Percentiles rank a stretch among this genome's conserved stretches.
These are phyloP conservation scores for Coluber constrictor DNA, from an alignment of 2,797 vertebrate genomes.

Conservation along the genomic window DNA sequence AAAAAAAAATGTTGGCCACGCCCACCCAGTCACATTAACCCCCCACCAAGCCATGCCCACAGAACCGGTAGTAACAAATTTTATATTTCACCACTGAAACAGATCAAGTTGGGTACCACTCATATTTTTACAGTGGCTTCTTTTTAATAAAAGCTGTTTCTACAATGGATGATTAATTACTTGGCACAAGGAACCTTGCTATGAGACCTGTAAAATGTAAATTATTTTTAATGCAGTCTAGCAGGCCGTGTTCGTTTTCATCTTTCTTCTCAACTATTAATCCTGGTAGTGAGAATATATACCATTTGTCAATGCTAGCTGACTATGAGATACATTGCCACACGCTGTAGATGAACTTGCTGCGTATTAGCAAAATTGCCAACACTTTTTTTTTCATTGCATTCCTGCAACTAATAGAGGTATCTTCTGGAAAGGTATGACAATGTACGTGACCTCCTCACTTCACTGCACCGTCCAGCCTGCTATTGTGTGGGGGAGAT, in stretches of 20 bases:
- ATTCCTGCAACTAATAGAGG: slow-evolving; percentile 16
- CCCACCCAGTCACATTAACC: too few relatives aligned
- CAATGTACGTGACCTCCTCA: background rate
- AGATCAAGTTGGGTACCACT: slow-evolving; percentile 38
- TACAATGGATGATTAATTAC: slow-evolving; percentile 67
- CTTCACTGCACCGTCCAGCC: background rate
- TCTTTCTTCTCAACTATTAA: slow-evolving; percentile 59
- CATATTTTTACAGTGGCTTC: slow-evolving; percentile 45
- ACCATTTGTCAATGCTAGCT: slow-evolving; percentile 67
- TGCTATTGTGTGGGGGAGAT: background rate
- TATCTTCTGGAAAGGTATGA: slow-evolving; percentile 33
- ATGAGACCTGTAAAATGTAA: slow-evolving; percentile 62
- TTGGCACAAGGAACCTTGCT: slow-evolving; percentile 60
- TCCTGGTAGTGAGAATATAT: slow-evolving; percentile 60
- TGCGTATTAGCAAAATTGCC: slow-evolving; percentile 69
- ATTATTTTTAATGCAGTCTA: slow-evolving; percentile 69
- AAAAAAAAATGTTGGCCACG: too few relatives aligned
- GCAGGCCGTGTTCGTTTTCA: slow-evolving; percentile 45
- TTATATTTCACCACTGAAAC: too few relatives aligned
- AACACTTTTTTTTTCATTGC: slow-evolving; percentile 48
- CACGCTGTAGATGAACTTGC: slow-evolving; percentile 66
- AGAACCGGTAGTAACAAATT: too few relatives aligned
- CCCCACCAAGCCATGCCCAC: too few relatives aligned
- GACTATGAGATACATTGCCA: slow-evolving; percentile 61
- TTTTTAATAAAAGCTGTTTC: slow-evolving; percentile 59